A percentile compares a stretch with the other conserved stretches of the same genome.
Conservation (phyloP, 2,888 invertebrate genomes). For the Ecdyonurus torrentis region DNA sequence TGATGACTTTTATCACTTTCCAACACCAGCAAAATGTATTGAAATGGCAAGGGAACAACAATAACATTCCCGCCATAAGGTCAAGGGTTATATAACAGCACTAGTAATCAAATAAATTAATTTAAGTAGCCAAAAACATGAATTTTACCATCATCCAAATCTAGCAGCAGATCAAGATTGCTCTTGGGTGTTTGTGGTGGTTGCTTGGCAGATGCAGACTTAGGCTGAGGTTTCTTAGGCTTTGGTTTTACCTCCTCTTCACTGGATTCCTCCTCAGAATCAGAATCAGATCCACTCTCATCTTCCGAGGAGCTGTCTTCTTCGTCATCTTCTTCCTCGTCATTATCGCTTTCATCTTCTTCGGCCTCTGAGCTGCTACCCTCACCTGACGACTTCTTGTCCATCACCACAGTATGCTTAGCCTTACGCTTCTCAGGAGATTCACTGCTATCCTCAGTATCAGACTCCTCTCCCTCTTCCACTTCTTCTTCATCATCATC, state of each 20-base stretch:
- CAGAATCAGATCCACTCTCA: slow-evolving; percentile 18
- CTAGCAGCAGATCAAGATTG: slow-evolving; percentile 67
- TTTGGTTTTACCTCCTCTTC: slow-evolving; percentile 11
- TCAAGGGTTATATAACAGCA: no score
- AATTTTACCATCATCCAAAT: slow-evolving; percentile 51
- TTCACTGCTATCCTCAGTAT: slow-evolving; percentile 8
- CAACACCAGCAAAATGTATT: no score
- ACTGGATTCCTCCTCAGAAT: slow-evolving; percentile 16
- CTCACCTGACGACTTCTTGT: background rate
- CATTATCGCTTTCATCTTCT: slow-evolving; percentile 17
- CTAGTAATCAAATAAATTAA: no score
- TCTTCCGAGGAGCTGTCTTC: slow-evolving; percentile 18
- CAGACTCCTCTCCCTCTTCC: slow-evolving; percentile 13
- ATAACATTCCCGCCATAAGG: no score
- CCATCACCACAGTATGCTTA: background rate
- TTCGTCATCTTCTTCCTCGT: slow-evolving; percentile 17
- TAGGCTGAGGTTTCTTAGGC: slow-evolving; percentile 6
- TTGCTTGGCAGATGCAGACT: no score
- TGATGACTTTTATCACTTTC: no score
- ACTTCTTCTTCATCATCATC: slow-evolving; percentile 17
- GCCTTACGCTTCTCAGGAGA: slow-evolving; percentile 1
- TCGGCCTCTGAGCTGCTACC: slow-evolving; percentile 9
- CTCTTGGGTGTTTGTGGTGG: slow-evolving; percentile 28
- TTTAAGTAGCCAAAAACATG: no score
- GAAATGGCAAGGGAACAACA: no score